phyloP scores from a whole-genome alignment of 2,113 vertebrate species.

The Zosterops pallidus region DNA sequence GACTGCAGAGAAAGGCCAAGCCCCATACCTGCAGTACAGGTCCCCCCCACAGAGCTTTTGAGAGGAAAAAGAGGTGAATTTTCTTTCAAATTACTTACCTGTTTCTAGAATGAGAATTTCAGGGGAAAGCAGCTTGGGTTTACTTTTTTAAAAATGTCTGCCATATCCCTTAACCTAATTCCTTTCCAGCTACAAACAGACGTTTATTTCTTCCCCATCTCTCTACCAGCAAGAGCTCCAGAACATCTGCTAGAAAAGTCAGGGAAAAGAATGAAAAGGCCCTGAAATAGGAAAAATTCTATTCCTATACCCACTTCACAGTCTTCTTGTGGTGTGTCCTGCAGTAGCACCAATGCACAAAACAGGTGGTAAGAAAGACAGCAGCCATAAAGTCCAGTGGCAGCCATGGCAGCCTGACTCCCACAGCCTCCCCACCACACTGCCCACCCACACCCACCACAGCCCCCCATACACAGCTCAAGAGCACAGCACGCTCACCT shows the following conservation, averaged over 20 bases:
- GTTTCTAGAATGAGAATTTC: neutral
- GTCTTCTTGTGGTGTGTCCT: neutral
- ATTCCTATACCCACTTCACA: neutral
- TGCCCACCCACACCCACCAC: neutral
- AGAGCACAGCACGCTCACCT: neutral
- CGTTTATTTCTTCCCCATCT: neutral
- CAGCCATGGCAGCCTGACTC: neutral
- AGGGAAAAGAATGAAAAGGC: neutral
- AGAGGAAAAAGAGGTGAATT: neutral
- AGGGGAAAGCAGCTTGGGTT: neutral
- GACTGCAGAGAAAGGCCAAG: fast-evolving
- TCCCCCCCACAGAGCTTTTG: neutral
- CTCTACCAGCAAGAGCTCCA: neutral
- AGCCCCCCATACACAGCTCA: neutral
- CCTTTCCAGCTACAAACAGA: neutral
- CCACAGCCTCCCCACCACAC: neutral
- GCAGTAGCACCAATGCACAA: neutral
- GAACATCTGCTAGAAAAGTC: neutral
- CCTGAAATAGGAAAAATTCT: neutral
- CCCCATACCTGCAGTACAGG: too few species aligned
- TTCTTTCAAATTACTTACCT: neutral
- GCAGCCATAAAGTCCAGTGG: neutral
- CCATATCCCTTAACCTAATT: neutral
- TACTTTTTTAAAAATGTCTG: neutral
- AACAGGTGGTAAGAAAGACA: neutral